These are phyloP conservation scores for Thereuonema tuberculata DNA, from an alignment of 1,140 invertebrate species.

Conservation along the genomic window DNA sequence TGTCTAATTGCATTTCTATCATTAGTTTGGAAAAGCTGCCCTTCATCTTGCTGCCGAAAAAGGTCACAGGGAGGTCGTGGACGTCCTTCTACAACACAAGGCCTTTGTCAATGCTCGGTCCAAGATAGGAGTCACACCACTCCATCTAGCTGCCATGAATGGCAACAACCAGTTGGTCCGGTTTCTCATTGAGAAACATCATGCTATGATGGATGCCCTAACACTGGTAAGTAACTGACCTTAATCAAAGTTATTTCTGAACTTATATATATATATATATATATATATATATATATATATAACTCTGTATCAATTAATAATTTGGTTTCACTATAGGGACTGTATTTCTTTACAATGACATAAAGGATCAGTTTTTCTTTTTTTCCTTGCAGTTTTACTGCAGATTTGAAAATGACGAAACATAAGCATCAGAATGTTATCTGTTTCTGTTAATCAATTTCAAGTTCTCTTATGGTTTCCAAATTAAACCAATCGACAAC, in stretches of 20 bases:
- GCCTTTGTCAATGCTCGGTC: conserved; percentile 84
- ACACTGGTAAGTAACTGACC: conserved; percentile 47
- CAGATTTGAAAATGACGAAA: too few species aligned
- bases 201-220: conserved; percentile 85
- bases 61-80: conserved; percentile 78
- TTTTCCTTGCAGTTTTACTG: too few species aligned
- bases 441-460: too few species aligned
- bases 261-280: background rate
- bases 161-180: conserved; percentile 78
- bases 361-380: too few species aligned
- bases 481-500: too few species aligned
- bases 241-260: too few species aligned
- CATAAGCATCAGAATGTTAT: too few species aligned
- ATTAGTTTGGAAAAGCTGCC: conserved; percentile 64
- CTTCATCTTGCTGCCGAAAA: conserved; percentile 89
- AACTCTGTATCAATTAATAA: too few species aligned
- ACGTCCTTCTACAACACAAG: conserved; percentile 87
- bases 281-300: background rate
- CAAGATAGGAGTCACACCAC: conserved; percentile 60
- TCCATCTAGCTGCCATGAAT: conserved; percentile 73
- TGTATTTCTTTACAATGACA: too few species aligned
- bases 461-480: too few species aligned
- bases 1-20: too few species aligned
- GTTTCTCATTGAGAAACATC: conserved; percentile 83
- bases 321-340: background rate